Evolutionary conservation across 1,140 invertebrate species (phyloP), one percentile per base, ranked within the genome.

Genomic region (Luehdorfia chinensis): DNA sequence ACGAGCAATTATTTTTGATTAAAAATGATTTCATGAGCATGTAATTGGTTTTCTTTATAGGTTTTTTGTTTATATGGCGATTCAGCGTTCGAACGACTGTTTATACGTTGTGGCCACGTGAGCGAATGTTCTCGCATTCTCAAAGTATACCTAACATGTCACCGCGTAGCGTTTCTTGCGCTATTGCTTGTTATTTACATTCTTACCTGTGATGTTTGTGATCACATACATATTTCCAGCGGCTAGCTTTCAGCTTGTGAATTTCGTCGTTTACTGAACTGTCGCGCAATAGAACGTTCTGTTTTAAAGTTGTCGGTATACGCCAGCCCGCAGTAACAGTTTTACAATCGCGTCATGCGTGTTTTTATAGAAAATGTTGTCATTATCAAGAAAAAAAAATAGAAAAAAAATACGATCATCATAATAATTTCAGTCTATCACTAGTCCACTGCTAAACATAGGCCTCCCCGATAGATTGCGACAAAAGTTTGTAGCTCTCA

Each of bases 31-130:
- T 62, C 63, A 75, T 66, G 55, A 63, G 70, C 76, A 74, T 80
- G 68, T 75, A 72, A 84, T 84, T 78, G 75, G 61, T 72, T 74
- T 70, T 47, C 57, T 78, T 75, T 75, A 75, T 61, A 52, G 48
- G 47, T 28, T 61, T 58, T 45, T 61, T 66, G 63, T 71, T 66
- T 71, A 61, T 70, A 62, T 69, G 57, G 25, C 15, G 25, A 15
- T 13, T n/a, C 11, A 11, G 25, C 27, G 25, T 37, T 16, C 25
- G 25, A 19, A 51, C 59, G 50, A 47, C 13, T 34, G 27, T 50
- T 47, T 46, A 44, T 33, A 33, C 45, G 27, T 39, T 34, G 39
- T 41, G 19, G 4, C 37, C 37, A 43, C 39, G 39, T 43, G 39
- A 43, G 15, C 39, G 14, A 30, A 43, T 15, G 4, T 30, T 30